Base-by-base conservation (phyloP, 1,140 invertebrate species). In the Apis laboriosa region DNA sequence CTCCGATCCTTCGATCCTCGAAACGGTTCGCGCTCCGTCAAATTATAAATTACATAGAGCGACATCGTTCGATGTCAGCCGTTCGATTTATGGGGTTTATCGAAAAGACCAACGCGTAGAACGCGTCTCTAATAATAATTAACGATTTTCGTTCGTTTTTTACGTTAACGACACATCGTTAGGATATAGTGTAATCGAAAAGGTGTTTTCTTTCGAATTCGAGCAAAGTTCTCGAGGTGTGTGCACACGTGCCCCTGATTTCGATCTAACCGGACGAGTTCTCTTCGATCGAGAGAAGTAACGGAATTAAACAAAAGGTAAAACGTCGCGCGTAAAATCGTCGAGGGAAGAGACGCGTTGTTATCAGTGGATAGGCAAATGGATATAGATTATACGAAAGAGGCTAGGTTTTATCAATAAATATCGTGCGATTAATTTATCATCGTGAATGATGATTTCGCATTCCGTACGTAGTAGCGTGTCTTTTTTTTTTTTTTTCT, bases 351-450 rank as follows among this genome's bases (percentile, higher is more conserved):
- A 61, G 63, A 13, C 19, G 55, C 21, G 19, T 43, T 58, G 28
- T 43, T 58, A 49, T 74, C 72, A 15, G 12, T 74, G 0, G 34
- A 43, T 43, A 43, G 9, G 21, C 1, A 74, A 60, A 73, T 56
- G 72, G 15, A 19, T 15, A 3, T 9, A 63, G 60, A 75, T 75
- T 75, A 75, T 63, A 75, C 15, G 21, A 43, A 24, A 58, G 28
- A 8, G 15, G 49, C 13, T 0, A 2, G 21, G 17, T 34, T 34
- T 66, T 67, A 49, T 34, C 19, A 9, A 21, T 60, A 21, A 63
- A 63, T 55, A 55, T 71, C 72, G 56, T 8, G 43, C 15, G 64
- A 64, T 76, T 76, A 76, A 64, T 64, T 64, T 53, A 51, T 64
- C 15, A 9, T 34, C 19, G 15, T 19, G 9, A 34, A 64, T 34